Percentiles rank a stretch among this genome's conserved stretches.
Conservation (phyloP, 2,797 vertebrate species). For the Microhierax caerulescens region DNA sequence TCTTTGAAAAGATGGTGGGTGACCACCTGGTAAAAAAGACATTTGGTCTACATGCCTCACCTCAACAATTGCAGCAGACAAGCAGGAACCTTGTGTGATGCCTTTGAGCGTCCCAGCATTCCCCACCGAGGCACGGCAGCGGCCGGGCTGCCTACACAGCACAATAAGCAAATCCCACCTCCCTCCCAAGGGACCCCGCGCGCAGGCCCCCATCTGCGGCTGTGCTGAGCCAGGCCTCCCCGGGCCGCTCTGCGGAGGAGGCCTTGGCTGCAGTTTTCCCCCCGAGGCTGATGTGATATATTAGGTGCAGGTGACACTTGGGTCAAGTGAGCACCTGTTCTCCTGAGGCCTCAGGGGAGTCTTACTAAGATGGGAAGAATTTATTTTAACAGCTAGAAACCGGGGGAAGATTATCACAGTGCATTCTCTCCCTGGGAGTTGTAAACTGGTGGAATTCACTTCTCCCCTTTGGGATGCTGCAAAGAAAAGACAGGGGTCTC, state of each 20-base stretch:
- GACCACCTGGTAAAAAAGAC: not conserved
- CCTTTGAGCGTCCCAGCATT: not conserved
- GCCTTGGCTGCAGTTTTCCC: slow-evolving; percentile 9
- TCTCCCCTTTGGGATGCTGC: not conserved
- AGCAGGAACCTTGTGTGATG: not conserved
- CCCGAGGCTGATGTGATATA: slow-evolving; percentile 69
- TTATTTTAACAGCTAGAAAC: slow-evolving; percentile 39
- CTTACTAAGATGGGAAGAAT: slow-evolving; percentile 72
- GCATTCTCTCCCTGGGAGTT: slow-evolving; percentile 24
- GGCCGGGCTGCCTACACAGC: not conserved
- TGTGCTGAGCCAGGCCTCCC: slow-evolving; percentile 49
- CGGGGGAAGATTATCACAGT: slow-evolving; percentile 30
- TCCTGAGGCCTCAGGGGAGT: slow-evolving; percentile 63
- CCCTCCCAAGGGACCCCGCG: rapidly evolving
- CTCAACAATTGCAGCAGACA: not conserved
- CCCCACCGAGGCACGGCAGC: not conserved
- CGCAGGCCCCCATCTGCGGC: not conserved
- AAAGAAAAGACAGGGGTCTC: not conserved
- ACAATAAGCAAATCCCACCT: not conserved
- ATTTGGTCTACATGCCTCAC: not conserved
- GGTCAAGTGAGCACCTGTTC: slow-evolving; percentile 77
- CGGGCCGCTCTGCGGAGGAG: not conserved
- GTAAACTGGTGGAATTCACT: slow-evolving; percentile 60
- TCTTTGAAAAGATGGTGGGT: not conserved
- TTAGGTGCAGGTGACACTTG: slow-evolving; percentile 66